A percentile compares a stretch with the other conserved stretches of the same genome.
Conservation (phyloP, 2,113 vertebrate species). For the Aleadryas rufinucha region DNA sequence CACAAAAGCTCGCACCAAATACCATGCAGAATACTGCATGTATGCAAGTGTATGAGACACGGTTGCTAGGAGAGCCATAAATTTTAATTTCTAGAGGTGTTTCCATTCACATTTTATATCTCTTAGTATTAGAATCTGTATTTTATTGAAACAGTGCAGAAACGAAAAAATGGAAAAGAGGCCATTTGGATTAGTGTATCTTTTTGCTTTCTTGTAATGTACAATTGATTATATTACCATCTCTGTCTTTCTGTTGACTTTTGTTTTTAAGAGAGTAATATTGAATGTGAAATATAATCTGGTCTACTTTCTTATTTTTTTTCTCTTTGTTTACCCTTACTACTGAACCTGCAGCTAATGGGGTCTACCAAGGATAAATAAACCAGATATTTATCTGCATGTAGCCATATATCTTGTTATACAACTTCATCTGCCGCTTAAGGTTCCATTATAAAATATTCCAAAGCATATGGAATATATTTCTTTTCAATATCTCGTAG, state of each 20-base stretch:
- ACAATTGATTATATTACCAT: neutral
- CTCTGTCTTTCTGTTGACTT: neutral
- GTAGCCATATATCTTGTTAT: neutral
- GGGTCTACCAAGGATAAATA: neutral
- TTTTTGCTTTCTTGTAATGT: neutral
- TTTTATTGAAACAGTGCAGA: neutral
- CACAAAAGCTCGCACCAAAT: conserved; percentile 17
- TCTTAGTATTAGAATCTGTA: neutral
- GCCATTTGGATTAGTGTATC: neutral
- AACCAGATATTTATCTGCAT: neutral
- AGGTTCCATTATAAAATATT: neutral
- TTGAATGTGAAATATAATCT: neutral
- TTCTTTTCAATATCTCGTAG: neutral
- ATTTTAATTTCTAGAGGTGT: conserved; percentile 22
- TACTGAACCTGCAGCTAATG: neutral
- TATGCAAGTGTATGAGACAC: conserved; percentile 4
- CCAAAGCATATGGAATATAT: neutral
- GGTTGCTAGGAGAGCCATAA: conserved; percentile 39
- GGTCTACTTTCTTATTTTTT: neutral
- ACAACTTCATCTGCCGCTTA: neutral
- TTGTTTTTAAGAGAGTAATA: neutral
- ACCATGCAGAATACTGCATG: neutral
- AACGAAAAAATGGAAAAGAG: neutral
- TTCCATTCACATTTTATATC: neutral
- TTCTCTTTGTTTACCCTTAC: neutral